These are phyloP conservation scores for Antitype chi DNA, from an alignment of 2,888 invertebrate species.

Conservation along the genomic window DNA sequence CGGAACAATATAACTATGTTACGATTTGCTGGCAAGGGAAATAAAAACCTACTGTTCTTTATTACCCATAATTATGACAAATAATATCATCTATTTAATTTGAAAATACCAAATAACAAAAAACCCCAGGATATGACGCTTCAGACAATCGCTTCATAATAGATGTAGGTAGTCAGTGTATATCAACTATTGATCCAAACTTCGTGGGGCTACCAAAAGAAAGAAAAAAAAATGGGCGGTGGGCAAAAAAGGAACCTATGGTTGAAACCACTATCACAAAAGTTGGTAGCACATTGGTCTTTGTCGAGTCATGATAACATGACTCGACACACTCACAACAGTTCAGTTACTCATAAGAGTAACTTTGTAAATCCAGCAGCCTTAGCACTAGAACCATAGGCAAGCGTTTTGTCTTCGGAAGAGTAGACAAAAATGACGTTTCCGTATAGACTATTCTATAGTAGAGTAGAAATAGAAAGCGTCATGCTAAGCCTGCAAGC, in stretches of 20 bases:
- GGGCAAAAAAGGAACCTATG: background rate
- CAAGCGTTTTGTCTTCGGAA: too few species aligned
- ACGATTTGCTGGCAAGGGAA: constrained; percentile 2
- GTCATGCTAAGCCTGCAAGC: too few species aligned
- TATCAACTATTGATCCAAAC: too few species aligned
- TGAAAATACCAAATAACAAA: background rate
- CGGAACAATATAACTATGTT: background rate
- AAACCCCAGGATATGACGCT: background rate
- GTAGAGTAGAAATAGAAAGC: too few species aligned
- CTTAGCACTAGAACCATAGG: too few species aligned
- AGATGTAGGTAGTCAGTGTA: background rate
- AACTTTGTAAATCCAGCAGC: background rate
- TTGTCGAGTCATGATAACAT: background rate
- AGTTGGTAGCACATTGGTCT: background rate
- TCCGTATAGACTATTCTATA: too few species aligned
- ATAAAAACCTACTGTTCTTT: background rate
- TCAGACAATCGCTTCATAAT: background rate
- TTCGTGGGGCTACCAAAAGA: too few species aligned
- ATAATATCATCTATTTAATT: background rate
- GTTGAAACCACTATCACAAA: background rate
- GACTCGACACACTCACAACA: too few species aligned
- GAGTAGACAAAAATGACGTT: too few species aligned
- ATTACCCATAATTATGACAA: background rate
- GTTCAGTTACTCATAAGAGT: too few species aligned
- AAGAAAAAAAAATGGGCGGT: too few species aligned